Conservation (phyloP, 2,113 vertebrate species). For the Platanista minor region DNA sequence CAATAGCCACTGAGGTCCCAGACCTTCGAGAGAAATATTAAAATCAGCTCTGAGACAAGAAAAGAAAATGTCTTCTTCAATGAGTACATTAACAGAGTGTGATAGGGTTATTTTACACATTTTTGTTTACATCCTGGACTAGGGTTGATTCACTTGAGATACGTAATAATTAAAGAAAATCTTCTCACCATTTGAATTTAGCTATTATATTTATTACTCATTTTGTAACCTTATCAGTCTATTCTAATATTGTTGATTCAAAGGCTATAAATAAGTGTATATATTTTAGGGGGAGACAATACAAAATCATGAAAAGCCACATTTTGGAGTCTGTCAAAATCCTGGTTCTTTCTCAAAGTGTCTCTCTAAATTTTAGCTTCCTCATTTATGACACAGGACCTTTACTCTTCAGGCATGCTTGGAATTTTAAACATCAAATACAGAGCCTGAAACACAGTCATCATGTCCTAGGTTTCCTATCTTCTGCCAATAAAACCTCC, state of each 20-base stretch:
- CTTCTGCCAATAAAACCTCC: neutral
- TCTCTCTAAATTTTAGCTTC: neutral
- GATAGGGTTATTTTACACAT: neutral
- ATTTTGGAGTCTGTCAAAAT: neutral
- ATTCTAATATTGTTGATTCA: neutral
- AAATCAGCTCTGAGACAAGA: neutral
- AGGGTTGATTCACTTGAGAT: neutral
- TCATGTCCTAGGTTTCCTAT: neutral
- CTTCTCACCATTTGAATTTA: slow-evolving; percentile 5
- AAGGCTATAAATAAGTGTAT: neutral
- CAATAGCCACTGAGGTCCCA: slow-evolving; percentile 88
- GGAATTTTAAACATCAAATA: neutral
- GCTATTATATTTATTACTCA: neutral
- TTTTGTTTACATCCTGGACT: neutral
- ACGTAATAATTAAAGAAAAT: neutral
- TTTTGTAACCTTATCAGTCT: neutral
- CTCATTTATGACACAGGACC: neutral
- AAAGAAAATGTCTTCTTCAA: neutral
- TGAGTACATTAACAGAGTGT: neutral
- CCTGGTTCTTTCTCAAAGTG: neutral
- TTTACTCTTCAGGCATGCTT: neutral
- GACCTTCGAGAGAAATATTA: slow-evolving; percentile 73
- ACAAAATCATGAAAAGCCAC: neutral
- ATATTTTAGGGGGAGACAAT: neutral
- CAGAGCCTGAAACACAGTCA: neutral